These are phyloP conservation scores for Phytoseiulus persimilis DNA, from an alignment of 2,888 invertebrate species.

Conservation along the genomic window DNA sequence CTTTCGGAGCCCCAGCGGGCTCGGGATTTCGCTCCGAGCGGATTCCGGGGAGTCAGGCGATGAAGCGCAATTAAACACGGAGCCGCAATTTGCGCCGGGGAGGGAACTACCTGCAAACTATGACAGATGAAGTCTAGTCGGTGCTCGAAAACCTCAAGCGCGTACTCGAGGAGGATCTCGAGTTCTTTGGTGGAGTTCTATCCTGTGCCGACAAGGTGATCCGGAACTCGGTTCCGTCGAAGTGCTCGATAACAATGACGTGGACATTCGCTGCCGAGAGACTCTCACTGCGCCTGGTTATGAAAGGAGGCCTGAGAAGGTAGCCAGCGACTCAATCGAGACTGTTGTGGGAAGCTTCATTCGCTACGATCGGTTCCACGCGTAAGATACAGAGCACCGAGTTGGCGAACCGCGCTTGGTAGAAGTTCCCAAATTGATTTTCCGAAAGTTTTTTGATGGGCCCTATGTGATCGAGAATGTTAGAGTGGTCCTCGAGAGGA, in stretches of 20 bases:
- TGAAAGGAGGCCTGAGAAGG: not conserved
- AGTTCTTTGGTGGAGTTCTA: not conserved
- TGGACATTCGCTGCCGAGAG: not conserved
- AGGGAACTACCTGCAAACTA: not conserved
- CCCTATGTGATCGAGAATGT: not conserved
- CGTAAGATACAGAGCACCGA: not conserved
- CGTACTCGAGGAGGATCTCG: not conserved
- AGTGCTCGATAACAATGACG: not conserved
- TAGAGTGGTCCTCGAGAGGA: not conserved
- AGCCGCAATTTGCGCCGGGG: not conserved
- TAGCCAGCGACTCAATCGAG: not conserved
- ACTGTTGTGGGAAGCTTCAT: not conserved
- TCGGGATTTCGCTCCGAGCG: no score
- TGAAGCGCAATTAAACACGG: no score
- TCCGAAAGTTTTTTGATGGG: constrained; percentile 5
- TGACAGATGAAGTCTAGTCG: not conserved
- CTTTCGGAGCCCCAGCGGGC: no score
- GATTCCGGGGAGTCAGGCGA: no score
- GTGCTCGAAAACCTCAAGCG: not conserved
- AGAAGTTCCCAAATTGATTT: not conserved
- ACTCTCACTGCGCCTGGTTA: not conserved
- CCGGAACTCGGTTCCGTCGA: not conserved
- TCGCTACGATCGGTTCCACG: not conserved
- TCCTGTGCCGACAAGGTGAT: not conserved
- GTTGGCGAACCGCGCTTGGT: not conserved